Percentiles rank a stretch among this genome's conserved stretches.
Evolutionary conservation across 1,140 invertebrate species (phyloP).

Genomic region (Apolygus lucorum): DNA sequence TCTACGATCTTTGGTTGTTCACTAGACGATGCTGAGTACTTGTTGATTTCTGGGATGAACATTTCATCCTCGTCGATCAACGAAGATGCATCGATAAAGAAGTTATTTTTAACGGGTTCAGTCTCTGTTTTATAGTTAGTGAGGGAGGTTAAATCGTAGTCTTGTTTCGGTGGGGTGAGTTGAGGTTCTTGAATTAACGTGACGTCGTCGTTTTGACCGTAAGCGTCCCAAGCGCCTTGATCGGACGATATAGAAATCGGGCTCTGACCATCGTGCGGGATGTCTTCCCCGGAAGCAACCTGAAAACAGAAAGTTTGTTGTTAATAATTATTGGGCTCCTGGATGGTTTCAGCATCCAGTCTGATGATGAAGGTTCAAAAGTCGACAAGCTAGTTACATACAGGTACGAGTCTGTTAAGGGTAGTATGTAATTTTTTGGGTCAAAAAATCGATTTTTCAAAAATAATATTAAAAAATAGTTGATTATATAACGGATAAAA

Average conservation of each 20-base stretch:
- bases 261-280: slow-evolving; percentile 56
- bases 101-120: slow-evolving; percentile 39
- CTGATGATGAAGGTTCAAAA: too few relatives aligned
- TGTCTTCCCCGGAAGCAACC: slow-evolving; percentile 42
- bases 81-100: slow-evolving; percentile 64
- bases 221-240: slow-evolving; percentile 50
- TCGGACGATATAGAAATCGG: slow-evolving; percentile 51
- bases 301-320: not conserved
- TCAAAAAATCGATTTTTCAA: too few relatives aligned
- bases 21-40: slow-evolving; percentile 21
- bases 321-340: too few relatives aligned
- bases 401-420: too few relatives aligned
- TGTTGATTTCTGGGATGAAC: slow-evolving; percentile 27
- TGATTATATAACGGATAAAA: too few relatives aligned
- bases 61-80: slow-evolving; percentile 54
- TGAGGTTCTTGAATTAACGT: not conserved
- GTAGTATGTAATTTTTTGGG: too few relatives aligned
- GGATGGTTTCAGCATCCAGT: too few relatives aligned
- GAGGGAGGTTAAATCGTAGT: slow-evolving; percentile 33
- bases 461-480: too few relatives aligned
- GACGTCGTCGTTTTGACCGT: not conserved
- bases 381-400: too few relatives aligned
- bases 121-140: slow-evolving; percentile 32
- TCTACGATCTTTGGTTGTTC: slow-evolving; percentile 2
- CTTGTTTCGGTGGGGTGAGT: not conserved